Conservation (phyloP, 2,797 vertebrate species). For the Mormyrops boulengeri region DNA sequence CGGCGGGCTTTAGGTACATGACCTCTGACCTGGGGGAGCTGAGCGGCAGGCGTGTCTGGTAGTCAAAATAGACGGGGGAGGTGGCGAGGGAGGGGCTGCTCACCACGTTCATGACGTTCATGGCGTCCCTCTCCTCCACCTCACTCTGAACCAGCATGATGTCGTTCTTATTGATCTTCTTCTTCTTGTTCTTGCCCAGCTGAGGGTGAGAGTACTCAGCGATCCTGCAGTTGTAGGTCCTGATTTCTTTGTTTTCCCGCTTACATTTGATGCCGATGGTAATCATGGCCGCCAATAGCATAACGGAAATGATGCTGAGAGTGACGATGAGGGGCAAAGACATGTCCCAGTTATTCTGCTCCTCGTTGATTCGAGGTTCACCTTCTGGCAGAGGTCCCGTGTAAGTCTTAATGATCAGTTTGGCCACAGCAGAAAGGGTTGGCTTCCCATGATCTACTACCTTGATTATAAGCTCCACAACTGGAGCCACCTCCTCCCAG, state of each 20-base stretch:
- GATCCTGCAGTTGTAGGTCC: slow-evolving; percentile 98
- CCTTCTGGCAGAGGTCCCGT: slow-evolving; percentile 83
- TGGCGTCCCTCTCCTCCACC: slow-evolving; percentile 95
- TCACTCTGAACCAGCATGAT: slow-evolving; percentile 99
- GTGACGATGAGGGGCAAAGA: slow-evolving; percentile 94
- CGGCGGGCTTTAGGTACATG: slow-evolving; percentile 98
- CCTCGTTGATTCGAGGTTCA: slow-evolving; percentile 79
- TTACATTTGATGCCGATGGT: slow-evolving; percentile 97
- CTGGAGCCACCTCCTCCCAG: slow-evolving; percentile 87
- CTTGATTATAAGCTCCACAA: slow-evolving; percentile 88
- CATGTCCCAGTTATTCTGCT: slow-evolving; percentile 93
- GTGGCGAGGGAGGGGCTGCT: slow-evolving; percentile 98
- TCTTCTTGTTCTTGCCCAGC: slow-evolving; percentile 92
- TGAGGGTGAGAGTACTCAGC: slow-evolving; percentile 98
- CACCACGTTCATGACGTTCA: slow-evolving; percentile 99
- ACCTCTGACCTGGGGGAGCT: slow-evolving; percentile 99
- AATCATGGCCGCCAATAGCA: slow-evolving; percentile 96
- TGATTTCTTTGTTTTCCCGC: slow-evolving; percentile 97
- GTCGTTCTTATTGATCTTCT: slow-evolving; percentile 99
- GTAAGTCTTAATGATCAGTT: slow-evolving; percentile 85
- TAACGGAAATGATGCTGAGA: slow-evolving; percentile 90
- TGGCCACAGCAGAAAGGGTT: slow-evolving; percentile 83
- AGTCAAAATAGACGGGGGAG: slow-evolving; percentile 99
- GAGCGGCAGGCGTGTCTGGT: slow-evolving; percentile 98
- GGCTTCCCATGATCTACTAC: slow-evolving; percentile 96